Evolutionary conservation across 2,797 vertebrate species (phyloP).

Genomic region (Urosaurus nigricauda): DNA sequence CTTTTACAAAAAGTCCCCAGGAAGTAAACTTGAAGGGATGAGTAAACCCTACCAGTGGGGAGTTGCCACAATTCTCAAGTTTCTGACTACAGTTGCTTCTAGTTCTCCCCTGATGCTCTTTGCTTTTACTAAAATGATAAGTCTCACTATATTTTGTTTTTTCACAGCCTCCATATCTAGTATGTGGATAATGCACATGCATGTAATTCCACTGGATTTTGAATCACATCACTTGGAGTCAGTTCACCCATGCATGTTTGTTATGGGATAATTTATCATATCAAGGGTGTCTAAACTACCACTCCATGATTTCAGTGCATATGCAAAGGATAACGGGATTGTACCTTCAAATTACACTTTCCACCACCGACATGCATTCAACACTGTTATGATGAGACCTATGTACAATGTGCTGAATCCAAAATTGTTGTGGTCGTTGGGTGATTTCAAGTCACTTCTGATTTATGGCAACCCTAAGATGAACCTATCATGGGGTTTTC

Average conservation of each 20-base stretch:
- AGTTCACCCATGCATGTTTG: not conserved
- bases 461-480: too few relatives aligned
- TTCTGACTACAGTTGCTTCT: not conserved
- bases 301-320: not conserved
- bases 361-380: not conserved
- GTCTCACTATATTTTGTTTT: not conserved
- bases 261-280: not conserved
- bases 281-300: not conserved
- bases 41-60: not conserved
- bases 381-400: too few relatives aligned
- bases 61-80: not conserved
- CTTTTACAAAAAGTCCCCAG: not conserved
- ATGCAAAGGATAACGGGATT: not conserved
- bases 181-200: not conserved
- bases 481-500: too few relatives aligned
- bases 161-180: not conserved
- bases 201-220: not conserved
- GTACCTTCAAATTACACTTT: not conserved
- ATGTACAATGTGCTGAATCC: not conserved
- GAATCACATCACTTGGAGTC: too few relatives aligned
- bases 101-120: not conserved
- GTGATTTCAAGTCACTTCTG: too few relatives aligned
- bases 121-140: too few relatives aligned
- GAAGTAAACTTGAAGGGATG: not conserved
- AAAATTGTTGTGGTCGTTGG: too few relatives aligned